Evolutionary conservation across 2,888 invertebrate genomes (phyloP).

Genomic region (Ptychoptera albimana): DNA sequence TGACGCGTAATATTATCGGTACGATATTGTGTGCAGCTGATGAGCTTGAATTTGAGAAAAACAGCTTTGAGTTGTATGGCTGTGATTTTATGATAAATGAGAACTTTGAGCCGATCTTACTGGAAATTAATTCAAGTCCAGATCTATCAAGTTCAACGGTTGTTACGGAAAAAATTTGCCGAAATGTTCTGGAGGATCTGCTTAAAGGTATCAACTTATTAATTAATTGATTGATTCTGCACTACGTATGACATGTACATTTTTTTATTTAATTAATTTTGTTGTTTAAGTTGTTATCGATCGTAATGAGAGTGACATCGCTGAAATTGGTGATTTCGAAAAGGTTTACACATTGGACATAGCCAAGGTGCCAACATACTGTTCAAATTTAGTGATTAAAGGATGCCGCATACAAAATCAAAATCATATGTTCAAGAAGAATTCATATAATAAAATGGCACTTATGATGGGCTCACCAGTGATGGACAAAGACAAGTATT

Average conservation of each 20-base stretch:
- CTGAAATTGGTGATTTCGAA: background rate
- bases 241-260: background rate
- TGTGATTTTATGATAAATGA: constrained; percentile 85
- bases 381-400: too few species aligned
- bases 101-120: constrained; percentile 71
- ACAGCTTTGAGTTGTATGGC: constrained; percentile 79
- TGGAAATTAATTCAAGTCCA: constrained; percentile 86
- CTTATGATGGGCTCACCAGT: too few species aligned
- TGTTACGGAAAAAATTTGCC: constrained; percentile 69
- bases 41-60: constrained; percentile 46
- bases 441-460: too few species aligned
- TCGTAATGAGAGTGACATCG: background rate
- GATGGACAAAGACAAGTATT: too few species aligned
- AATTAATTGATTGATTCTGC: background rate
- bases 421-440: too few species aligned
- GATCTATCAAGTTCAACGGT: constrained; percentile 67
- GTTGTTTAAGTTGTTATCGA: background rate
- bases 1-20: constrained; percentile 69
- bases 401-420: too few species aligned
- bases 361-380: background rate
- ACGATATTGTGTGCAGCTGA: constrained; percentile 64
- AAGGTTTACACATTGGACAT: background rate
- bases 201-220: constrained; percentile 51
- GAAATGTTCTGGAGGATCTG: constrained; percentile 64
- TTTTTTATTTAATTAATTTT: too few species aligned